Conservation (phyloP, 1,140 invertebrate genomes). For the Physella acuta region DNA sequence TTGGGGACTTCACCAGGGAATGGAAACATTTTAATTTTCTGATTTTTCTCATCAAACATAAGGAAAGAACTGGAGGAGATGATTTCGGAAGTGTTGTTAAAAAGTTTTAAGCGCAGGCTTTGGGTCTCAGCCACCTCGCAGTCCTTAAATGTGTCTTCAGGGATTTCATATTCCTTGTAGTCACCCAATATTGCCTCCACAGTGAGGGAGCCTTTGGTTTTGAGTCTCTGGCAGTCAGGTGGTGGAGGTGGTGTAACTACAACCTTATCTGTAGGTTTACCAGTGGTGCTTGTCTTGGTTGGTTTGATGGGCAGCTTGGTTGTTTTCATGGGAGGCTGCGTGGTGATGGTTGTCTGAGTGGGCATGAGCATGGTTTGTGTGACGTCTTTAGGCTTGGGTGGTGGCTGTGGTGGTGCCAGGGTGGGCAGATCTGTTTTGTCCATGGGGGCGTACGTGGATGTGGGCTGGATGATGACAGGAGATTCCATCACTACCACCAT, state of each 20-base stretch:
- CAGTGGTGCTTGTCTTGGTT: slow-evolving; percentile 29
- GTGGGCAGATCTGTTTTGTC: slow-evolving; percentile 25
- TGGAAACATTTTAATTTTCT: slow-evolving; percentile 64
- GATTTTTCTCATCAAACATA: slow-evolving; percentile 30
- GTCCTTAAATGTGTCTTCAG: slow-evolving; percentile 86
- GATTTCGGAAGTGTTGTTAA: slow-evolving; percentile 65
- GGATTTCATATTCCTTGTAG: slow-evolving; percentile 73
- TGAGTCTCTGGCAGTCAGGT: slow-evolving; percentile 22
- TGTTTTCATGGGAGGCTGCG: neutral
- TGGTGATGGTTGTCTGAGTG: neutral
- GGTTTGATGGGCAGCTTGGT: slow-evolving; percentile 29
- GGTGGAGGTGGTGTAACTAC: too few species aligned
- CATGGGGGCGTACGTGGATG: slow-evolving; percentile 28
- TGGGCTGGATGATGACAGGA: slow-evolving; percentile 30
- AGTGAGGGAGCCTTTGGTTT: slow-evolving; percentile 31
- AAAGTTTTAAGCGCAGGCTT: slow-evolving; percentile 73
- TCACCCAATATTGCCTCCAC: too few species aligned
- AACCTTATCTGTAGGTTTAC: slow-evolving; percentile 29
- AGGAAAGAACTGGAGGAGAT: slow-evolving; percentile 39
- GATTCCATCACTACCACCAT: slow-evolving; percentile 22
- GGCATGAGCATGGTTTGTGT: neutral
- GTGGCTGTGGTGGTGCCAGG: neutral
- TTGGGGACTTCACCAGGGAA: slow-evolving; percentile 68
- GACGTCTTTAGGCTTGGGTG: neutral
- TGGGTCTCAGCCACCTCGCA: slow-evolving; percentile 77